Conservation (phyloP, 1,140 invertebrate genomes). For the Nylanderia fulva region DNA sequence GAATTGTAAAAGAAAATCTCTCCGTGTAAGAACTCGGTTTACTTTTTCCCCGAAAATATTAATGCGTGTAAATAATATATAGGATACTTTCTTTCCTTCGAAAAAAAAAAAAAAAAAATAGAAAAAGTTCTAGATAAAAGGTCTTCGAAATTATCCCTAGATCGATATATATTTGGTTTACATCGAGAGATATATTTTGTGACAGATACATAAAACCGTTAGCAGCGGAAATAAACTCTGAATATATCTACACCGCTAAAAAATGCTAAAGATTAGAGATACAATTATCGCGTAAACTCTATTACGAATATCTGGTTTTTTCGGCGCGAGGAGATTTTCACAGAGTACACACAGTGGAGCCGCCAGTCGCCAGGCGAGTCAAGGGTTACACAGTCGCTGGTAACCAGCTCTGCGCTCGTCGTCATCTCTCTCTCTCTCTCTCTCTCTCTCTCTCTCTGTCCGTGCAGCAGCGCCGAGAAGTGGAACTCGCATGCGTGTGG, state of each 20-base stretch:
- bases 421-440: constrained; percentile 8
- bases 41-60: not conserved
- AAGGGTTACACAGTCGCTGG: not conserved
- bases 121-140: not conserved
- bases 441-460: not conserved
- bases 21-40: no score
- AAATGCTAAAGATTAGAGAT: no score
- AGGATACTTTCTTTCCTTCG: not conserved
- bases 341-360: not conserved
- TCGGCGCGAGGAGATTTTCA: no score
- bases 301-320: not conserved
- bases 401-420: constrained; percentile 13
- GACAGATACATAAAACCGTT: not conserved
- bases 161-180: constrained; percentile 27
- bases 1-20: no score
- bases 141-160: not conserved
- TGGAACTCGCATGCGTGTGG: constrained; percentile 55
- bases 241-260: not conserved
- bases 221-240: not conserved
- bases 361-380: not conserved
- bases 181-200: constrained; percentile 23
- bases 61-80: not conserved
- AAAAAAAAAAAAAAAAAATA: not conserved
- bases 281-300: no score
- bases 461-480: constrained; percentile 1